A percentile compares a stretch with the other conserved stretches of the same genome.
phyloP scores from a whole-genome alignment of 2,797 vertebrate genomes.

The Columba guinea region DNA sequence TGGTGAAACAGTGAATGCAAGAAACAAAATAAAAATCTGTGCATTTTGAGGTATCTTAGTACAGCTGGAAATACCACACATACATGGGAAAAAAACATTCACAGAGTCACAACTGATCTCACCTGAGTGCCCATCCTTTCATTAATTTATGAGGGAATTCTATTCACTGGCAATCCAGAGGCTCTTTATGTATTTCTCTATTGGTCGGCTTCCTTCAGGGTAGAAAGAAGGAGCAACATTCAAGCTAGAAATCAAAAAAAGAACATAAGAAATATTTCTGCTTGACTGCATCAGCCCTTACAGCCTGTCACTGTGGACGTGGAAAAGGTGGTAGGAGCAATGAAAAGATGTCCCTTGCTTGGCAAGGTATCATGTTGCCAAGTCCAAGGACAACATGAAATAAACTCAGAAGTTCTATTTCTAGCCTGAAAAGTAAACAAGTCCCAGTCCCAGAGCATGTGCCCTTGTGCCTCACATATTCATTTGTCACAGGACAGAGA shows the following conservation, averaged over 20 bases:
- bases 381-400: background rate
- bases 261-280: background rate
- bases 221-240: background rate
- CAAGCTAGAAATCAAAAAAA: background rate
- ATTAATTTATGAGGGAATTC: background rate
- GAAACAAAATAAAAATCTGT: background rate
- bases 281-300: background rate
- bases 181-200: background rate
- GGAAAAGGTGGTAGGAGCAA: background rate
- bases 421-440: conserved; percentile 11
- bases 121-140: background rate
- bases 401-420: background rate
- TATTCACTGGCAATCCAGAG: background rate
- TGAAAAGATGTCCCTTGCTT: background rate
- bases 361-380: background rate
- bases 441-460: background rate
- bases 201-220: background rate
- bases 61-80: background rate
- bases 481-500: background rate
- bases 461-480: background rate
- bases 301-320: background rate
- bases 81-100: rapidly evolving
- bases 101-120: background rate
- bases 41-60: background rate
- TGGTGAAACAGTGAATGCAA: background rate